phyloP scores from a whole-genome alignment of 2,113 vertebrate genomes.

The Bubo bubo region DNA sequence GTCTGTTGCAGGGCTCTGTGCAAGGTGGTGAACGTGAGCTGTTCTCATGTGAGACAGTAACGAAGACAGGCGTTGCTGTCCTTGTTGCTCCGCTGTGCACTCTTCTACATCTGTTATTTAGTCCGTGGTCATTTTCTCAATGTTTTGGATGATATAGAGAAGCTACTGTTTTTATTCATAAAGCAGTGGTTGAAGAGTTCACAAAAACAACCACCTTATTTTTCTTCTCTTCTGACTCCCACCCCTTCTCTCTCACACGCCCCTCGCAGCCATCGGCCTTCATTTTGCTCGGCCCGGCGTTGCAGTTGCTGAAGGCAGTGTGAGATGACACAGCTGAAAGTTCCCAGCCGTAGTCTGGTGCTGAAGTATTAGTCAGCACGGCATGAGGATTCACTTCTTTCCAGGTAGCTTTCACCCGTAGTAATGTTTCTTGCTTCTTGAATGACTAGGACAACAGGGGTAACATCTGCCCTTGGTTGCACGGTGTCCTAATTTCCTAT shows the following conservation, averaged over 20 bases:
- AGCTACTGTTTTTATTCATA: slow-evolving; percentile 35
- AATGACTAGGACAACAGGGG: slow-evolving; percentile 49
- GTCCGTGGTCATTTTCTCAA: neutral
- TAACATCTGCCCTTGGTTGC: slow-evolving; percentile 25
- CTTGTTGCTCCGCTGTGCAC: neutral
- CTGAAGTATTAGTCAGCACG: slow-evolving; percentile 55
- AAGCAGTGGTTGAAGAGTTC: neutral
- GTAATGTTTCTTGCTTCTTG: slow-evolving; percentile 67
- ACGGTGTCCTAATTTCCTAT: neutral
- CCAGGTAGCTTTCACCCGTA: slow-evolving; percentile 68
- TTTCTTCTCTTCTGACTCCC: neutral
- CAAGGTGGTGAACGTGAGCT: neutral
- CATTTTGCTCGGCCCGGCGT: neutral
- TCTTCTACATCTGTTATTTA: neutral
- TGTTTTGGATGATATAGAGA: slow-evolving; percentile 17
- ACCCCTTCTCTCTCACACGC: slow-evolving; percentile 24
- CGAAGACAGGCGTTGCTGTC: neutral
- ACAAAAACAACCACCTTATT: slow-evolving; percentile 42
- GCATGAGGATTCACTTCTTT: slow-evolving; percentile 64
- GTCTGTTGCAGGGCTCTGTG: neutral
- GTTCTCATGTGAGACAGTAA: neutral
- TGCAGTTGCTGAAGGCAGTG: slow-evolving; percentile 55
- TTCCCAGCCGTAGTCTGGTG: slow-evolving; percentile 35
- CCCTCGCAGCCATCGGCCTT: slow-evolving; percentile 6
- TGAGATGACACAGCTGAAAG: slow-evolving; percentile 67